Evolutionary conservation across 2,797 vertebrate species (phyloP).

Genomic region (Gallirallus australis): DNA sequence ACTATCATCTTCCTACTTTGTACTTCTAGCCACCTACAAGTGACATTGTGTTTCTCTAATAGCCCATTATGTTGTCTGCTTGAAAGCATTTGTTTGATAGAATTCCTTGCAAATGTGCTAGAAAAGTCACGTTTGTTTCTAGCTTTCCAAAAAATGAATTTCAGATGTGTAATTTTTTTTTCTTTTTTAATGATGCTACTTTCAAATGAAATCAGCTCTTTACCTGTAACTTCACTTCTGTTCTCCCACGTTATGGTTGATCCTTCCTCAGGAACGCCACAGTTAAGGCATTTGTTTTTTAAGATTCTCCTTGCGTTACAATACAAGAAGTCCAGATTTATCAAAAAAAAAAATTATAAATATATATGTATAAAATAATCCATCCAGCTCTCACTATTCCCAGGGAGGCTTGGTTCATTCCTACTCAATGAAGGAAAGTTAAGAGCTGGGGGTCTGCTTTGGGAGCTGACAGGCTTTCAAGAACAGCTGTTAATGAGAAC

Average conservation of each 20-base stretch:
- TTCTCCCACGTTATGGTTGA: neutral
- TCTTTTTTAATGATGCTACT: neutral
- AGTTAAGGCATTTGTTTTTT: neutral
- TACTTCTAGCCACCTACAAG: conserved; percentile 45
- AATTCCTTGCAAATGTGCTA: conserved; percentile 34
- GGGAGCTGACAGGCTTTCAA: neutral
- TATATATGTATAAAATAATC: neutral
- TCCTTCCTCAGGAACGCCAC: neutral
- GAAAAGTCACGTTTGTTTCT: conserved; percentile 32
- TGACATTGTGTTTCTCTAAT: conserved; percentile 49
- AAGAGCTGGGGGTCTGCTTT: neutral
- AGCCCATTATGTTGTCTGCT: conserved; percentile 55
- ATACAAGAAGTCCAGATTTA: neutral
- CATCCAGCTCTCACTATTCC: neutral
- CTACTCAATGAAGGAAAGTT: neutral
- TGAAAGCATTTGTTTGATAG: conserved; percentile 20
- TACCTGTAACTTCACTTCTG: neutral
- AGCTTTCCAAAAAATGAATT: conserved; percentile 15
- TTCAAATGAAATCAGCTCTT: neutral
- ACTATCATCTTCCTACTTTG: conserved; percentile 35
- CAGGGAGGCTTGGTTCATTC: neutral
- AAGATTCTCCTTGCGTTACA: neutral
- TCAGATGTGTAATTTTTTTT: neutral
- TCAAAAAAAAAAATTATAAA: neutral
- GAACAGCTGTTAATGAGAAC: neutral